These are phyloP conservation scores for Halichoerus grypus DNA, from an alignment of 2,113 vertebrate genomes.

Conservation along the genomic window DNA sequence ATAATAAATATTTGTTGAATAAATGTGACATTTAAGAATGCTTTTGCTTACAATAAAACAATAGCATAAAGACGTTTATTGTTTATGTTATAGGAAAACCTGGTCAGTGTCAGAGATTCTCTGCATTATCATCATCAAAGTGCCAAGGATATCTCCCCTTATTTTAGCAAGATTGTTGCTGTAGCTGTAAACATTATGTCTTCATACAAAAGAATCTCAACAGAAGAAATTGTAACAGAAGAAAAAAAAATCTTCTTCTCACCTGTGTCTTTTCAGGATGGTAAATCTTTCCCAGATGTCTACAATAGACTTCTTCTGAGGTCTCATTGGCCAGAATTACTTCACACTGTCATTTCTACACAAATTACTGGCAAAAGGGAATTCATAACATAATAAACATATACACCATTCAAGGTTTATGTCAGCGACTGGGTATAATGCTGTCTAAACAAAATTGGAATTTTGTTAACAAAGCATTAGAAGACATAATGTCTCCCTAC, in stretches of 20 bases:
- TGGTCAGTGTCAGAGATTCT: not conserved
- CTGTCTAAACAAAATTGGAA: slow-evolving; percentile 1
- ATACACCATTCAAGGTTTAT: not conserved
- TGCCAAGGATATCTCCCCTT: not conserved
- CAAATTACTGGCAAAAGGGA: not conserved
- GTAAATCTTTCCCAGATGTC: not conserved
- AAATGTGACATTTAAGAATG: not conserved
- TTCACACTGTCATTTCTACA: not conserved
- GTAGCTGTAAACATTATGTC: not conserved
- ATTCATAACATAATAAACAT: not conserved
- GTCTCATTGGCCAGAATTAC: not conserved
- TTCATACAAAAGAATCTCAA: not conserved
- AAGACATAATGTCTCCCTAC: not conserved
- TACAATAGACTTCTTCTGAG: not conserved
- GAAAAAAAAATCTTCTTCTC: not conserved
- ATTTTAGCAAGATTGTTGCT: not conserved
- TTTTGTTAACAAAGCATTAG: slow-evolving; percentile 22
- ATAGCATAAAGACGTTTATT: not conserved
- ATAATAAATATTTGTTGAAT: not conserved
- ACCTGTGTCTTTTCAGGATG: not conserved
- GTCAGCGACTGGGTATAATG: not conserved
- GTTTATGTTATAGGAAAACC: not conserved
- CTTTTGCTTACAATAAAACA: not conserved
- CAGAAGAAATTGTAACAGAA: not conserved
- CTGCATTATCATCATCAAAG: not conserved